Percentiles rank a stretch among this genome's conserved stretches.
phyloP scores from a whole-genome alignment of 2,113 vertebrate genomes.

The Tonatia bakeri region DNA sequence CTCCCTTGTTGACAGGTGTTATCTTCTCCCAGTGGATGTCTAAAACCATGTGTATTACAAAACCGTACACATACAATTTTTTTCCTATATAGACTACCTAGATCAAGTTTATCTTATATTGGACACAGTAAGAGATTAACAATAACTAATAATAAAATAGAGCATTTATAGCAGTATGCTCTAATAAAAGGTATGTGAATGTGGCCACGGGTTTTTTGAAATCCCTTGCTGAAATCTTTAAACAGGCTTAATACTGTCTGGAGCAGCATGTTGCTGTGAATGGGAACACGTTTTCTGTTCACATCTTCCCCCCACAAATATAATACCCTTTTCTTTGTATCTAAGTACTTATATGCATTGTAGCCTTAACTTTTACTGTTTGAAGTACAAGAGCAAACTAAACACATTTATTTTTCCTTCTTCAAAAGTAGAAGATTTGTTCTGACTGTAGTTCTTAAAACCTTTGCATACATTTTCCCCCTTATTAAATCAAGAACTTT shows the following conservation, averaged over 20 bases:
- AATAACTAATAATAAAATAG: neutral
- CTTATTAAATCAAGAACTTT: neutral
- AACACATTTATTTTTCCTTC: neutral
- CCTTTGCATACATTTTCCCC: neutral
- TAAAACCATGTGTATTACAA: neutral
- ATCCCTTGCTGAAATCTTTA: neutral
- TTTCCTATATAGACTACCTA: neutral
- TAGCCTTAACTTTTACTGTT: neutral
- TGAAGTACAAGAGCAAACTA: neutral
- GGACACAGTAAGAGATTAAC: neutral
- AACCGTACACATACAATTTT: neutral
- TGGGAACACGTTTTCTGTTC: neutral
- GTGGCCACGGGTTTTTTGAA: neutral
- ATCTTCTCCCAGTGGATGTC: no score
- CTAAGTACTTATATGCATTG: no score
- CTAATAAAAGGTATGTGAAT: neutral
- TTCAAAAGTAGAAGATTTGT: neutral
- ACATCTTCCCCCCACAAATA: neutral
- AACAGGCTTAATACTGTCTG: neutral
- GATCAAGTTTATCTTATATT: neutral
- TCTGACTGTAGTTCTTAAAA: neutral
- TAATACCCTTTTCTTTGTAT: neutral
- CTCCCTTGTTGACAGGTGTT: neutral
- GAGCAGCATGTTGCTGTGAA: neutral
- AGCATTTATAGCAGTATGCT: neutral